These are phyloP conservation scores for Galeruca laticollis DNA, from an alignment of 2,888 invertebrate species.

Conservation along the genomic window DNA sequence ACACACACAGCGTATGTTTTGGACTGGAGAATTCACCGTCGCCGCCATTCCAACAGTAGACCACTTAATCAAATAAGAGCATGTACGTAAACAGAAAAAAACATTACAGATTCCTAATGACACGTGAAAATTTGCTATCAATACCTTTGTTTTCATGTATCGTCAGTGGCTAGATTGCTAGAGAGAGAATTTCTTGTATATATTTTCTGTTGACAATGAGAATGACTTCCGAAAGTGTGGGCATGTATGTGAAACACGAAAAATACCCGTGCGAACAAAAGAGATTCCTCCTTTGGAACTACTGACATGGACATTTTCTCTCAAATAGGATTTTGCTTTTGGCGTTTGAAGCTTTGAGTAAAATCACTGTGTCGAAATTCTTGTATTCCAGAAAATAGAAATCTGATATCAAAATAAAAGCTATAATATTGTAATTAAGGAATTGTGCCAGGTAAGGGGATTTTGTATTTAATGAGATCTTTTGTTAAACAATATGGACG, in stretches of 20 bases:
- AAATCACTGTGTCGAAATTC: constrained; percentile 7
- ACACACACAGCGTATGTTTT: too few species aligned
- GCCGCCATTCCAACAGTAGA: too few species aligned
- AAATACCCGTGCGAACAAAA: constrained; percentile 32
- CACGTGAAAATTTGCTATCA: too few species aligned
- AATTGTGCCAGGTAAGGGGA: too few species aligned
- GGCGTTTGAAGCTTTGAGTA: constrained; percentile 25
- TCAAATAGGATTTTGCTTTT: constrained; percentile 6
- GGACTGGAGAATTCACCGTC: too few species aligned
- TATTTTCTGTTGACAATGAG: constrained; percentile 42
- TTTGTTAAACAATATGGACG: too few species aligned
- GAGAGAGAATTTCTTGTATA: constrained; percentile 42
- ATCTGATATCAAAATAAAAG: background rate
- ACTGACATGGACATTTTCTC: constrained; percentile 16
- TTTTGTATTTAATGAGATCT: too few species aligned
- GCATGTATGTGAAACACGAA: constrained; percentile 36
- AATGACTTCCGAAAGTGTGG: constrained; percentile 31
- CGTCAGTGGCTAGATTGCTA: too few species aligned
- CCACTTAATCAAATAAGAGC: too few species aligned
- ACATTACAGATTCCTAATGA: constrained; percentile 1
- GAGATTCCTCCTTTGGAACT: constrained; percentile 17
- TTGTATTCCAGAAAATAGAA: background rate
- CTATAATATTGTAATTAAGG: background rate
- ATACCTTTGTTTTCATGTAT: too few species aligned
- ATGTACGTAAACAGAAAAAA: background rate